Evolutionary conservation across 2,797 vertebrate species (phyloP).

Genomic region (Amblyopsis hoosieri): DNA sequence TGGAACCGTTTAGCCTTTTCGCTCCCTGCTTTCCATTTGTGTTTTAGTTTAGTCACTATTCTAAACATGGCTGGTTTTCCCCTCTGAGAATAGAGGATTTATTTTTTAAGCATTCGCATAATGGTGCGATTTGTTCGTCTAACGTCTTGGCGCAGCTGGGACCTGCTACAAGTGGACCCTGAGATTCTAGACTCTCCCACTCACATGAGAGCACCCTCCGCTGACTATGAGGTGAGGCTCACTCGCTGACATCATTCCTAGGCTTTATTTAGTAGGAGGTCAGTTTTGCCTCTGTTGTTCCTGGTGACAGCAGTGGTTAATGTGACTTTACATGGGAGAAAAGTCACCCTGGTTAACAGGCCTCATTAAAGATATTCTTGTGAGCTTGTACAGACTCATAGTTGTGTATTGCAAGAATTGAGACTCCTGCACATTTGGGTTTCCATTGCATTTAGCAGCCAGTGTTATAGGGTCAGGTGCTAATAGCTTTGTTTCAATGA

Average conservation of each 20-base stretch:
- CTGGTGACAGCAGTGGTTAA: neutral
- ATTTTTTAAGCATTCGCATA: conserved; percentile 9
- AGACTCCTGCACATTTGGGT: conserved; percentile 3
- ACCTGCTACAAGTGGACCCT: conserved; percentile 69
- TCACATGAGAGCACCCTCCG: neutral
- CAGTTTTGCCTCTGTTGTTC: neutral
- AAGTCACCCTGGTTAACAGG: too few species aligned
- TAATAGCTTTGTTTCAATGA: conserved; percentile 17
- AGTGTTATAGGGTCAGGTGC: neutral
- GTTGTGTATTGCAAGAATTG: conserved; percentile 8
- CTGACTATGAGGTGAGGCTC: conserved; percentile 66
- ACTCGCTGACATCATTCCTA: neutral
- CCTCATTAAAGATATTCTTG: neutral
- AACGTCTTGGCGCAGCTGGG: conserved; percentile 80
- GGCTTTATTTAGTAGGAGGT: neutral
- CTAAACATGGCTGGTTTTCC: neutral
- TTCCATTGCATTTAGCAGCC: neutral
- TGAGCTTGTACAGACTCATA: conserved; percentile 9
- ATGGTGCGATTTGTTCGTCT: conserved; percentile 75
- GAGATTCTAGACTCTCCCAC: conserved; percentile 53
- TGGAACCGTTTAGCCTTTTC: conserved; percentile 30
- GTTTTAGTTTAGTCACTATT: neutral
- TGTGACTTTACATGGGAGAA: too few species aligned
- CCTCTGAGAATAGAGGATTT: neutral
- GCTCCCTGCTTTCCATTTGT: neutral